Evolutionary conservation across 2,888 invertebrate genomes (phyloP).

Genomic region (Tineola bisselliella): DNA sequence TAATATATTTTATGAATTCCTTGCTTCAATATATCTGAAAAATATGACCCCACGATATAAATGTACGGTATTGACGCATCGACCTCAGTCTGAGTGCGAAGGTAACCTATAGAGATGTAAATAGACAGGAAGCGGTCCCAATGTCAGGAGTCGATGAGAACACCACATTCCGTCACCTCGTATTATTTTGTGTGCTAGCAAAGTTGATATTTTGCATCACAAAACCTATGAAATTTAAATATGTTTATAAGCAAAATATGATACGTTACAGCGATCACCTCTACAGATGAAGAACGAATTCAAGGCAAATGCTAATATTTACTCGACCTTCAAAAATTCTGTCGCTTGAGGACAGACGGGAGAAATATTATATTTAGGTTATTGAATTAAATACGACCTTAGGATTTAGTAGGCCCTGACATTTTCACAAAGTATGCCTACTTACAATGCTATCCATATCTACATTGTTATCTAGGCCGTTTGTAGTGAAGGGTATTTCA

Average conservation of each 20-base stretch:
- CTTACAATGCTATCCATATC: slow-evolving; percentile 3
- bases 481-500: not conserved
- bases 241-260: slow-evolving; percentile 29
- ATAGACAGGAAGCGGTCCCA: slow-evolving; percentile 59
- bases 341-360: slow-evolving; percentile 14
- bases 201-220: slow-evolving; percentile 29
- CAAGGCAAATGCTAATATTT: slow-evolving; percentile 45
- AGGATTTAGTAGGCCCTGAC: slow-evolving; percentile 11
- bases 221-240: slow-evolving; percentile 51
- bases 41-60: not conserved
- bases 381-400: slow-evolving; percentile 6
- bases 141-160: slow-evolving; percentile 41
- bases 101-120: slow-evolving; percentile 56
- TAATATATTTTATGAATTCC: not conserved
- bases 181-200: slow-evolving; percentile 22
- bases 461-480: slow-evolving; percentile 5
- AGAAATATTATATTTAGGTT: not conserved
- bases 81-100: slow-evolving; percentile 40
- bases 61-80: slow-evolving; percentile 1
- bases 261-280: slow-evolving; percentile 46
- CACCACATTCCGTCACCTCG: slow-evolving; percentile 24
- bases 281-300: slow-evolving; percentile 42
- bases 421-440: not conserved
- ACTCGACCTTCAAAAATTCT: slow-evolving; percentile 43
- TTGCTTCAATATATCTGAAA: not conserved